phyloP scores from a whole-genome alignment of 1,140 invertebrate genomes.

The Ceratosolen solmsi region DNA sequence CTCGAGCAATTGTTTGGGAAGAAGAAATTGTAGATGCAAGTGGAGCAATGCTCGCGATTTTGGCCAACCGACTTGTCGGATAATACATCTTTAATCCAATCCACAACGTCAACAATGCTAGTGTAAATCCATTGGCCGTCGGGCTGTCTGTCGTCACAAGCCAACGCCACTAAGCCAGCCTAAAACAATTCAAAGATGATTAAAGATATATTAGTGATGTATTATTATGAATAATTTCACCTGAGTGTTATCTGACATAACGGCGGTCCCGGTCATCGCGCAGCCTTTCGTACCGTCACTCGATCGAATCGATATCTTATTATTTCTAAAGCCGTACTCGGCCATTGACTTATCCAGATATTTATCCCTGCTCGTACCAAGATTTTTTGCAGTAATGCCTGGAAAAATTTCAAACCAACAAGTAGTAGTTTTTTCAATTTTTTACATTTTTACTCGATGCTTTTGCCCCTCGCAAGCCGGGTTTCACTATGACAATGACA shows the following conservation, averaged over 20 bases:
- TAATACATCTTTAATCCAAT: conserved; percentile 51
- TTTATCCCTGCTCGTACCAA: background rate
- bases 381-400: background rate
- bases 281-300: conserved; percentile 51
- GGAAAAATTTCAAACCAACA: background rate
- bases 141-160: conserved; percentile 57
- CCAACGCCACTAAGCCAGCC: conserved; percentile 52
- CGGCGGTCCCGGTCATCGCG: conserved; percentile 54
- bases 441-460: no score
- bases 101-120: conserved; percentile 50
- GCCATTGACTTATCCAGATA: background rate
- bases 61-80: background rate
- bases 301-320: conserved; percentile 38
- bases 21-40: conserved; percentile 52
- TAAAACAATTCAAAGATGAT: conserved; percentile 15
- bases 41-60: conserved; percentile 42
- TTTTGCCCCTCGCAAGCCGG: no score
- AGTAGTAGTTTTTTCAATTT: no score
- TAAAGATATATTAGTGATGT: no score
- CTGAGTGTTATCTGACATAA: conserved; percentile 54
- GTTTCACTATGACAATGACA: no score
- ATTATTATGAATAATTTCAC: conserved; percentile 24
- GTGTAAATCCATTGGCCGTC: conserved; percentile 52
- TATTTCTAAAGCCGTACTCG: background rate
- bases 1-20: background rate